A percentile compares a stretch with the other conserved stretches of the same genome.
These are phyloP conservation scores for Trachelus stipa DNA, from an alignment of 2,888 invertebrate species.

Conservation along the genomic window DNA sequence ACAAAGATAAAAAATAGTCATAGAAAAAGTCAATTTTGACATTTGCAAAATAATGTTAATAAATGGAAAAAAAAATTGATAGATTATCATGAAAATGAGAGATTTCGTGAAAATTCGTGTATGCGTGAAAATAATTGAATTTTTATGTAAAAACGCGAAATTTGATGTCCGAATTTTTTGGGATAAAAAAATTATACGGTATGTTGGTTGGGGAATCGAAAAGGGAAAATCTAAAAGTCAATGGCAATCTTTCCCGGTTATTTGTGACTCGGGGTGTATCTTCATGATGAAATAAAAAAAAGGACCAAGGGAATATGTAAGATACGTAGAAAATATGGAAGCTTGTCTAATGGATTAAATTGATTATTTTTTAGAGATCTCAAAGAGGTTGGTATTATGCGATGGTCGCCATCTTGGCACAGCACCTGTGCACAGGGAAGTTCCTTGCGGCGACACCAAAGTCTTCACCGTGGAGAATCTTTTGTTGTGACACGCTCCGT, in stretches of 20 bases:
- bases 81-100: too few species aligned
- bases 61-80: neutral
- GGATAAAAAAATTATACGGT: neutral
- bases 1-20: too few species aligned
- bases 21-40: neutral
- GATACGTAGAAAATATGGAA: neutral
- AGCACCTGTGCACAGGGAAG: neutral
- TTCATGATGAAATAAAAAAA: neutral
- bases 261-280: neutral
- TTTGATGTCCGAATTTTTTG: too few species aligned
- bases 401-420: neutral
- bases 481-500: constrained; percentile 63
- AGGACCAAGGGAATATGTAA: neutral
- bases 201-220: neutral
- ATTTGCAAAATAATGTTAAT: neutral
- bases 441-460: neutral
- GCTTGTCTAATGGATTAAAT: neutral
- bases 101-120: too few species aligned
- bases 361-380: neutral
- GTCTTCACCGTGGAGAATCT: constrained; percentile 53
- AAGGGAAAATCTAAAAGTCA: neutral
- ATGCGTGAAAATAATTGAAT: neutral
- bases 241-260: neutral
- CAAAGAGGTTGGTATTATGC: neutral
- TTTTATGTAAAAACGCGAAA: neutral